phyloP scores from a whole-genome alignment of 2,888 invertebrate genomes.

The Spodoptera littoralis region DNA sequence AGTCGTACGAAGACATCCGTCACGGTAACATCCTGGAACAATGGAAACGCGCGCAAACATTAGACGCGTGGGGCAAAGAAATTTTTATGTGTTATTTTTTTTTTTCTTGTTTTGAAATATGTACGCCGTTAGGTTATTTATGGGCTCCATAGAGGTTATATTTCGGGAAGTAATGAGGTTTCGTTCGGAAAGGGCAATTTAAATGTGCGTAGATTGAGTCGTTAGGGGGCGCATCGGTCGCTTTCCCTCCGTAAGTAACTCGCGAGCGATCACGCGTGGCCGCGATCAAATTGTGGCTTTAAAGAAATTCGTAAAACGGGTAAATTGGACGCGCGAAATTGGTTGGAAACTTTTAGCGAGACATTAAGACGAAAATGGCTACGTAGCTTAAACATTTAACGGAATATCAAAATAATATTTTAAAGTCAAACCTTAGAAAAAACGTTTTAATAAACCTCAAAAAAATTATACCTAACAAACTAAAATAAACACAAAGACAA shows the following conservation, averaged over 20 bases:
- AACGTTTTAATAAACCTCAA: conserved; percentile 10
- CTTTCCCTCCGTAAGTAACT: conserved; percentile 63
- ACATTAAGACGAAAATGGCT: conserved; percentile 18
- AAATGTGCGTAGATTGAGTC: conserved; percentile 88
- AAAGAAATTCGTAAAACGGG: conserved; percentile 51
- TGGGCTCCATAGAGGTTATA: conserved; percentile 88
- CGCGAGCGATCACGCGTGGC: conserved; percentile 63
- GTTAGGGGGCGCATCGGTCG: conserved; percentile 78
- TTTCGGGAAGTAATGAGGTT: conserved; percentile 88
- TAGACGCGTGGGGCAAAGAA: conserved; percentile 86
- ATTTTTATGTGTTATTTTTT: conserved; percentile 86
- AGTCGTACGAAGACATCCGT: conserved; percentile 1
- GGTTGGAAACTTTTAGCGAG: conserved; percentile 26
- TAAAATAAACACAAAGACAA: conserved; percentile 49
- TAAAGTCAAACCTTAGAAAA: too few species aligned
- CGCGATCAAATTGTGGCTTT: conserved; percentile 61
- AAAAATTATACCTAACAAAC: conserved; percentile 45
- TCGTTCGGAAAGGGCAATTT: conserved; percentile 88
- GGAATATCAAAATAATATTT: too few species aligned
- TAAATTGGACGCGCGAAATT: conserved; percentile 45
- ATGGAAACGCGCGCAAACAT: conserved; percentile 76
- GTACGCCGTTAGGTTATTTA: conserved; percentile 88
- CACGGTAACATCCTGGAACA: conserved; percentile 52
- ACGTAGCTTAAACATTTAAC: too few species aligned
- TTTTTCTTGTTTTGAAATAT: conserved; percentile 88